phyloP scores from a whole-genome alignment of 2,888 invertebrate genomes.

The Epirrhoe alternata region DNA sequence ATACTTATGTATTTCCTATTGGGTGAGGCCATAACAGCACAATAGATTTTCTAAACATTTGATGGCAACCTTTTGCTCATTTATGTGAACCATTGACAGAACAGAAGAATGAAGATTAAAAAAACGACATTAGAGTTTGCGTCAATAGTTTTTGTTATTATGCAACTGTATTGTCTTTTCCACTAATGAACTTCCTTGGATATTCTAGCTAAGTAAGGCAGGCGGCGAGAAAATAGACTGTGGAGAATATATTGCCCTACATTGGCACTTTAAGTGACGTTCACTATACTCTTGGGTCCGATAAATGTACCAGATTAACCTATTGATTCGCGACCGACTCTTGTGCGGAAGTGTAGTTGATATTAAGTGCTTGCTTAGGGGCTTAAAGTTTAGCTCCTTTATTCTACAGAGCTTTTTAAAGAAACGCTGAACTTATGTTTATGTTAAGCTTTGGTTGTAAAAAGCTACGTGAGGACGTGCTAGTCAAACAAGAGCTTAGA shows the following conservation, averaged over 20 bases:
- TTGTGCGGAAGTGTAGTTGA: constrained; percentile 30
- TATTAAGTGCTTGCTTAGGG: constrained; percentile 37
- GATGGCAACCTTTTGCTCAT: too few species aligned
- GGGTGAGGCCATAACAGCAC: too few species aligned
- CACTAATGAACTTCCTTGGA: constrained; percentile 1
- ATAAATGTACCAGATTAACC: constrained; percentile 53
- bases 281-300: constrained; percentile 49
- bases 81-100: too few species aligned
- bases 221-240: constrained; percentile 26
- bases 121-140: background rate
- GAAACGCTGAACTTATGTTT: background rate
- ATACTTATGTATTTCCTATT: too few species aligned
- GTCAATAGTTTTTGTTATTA: background rate
- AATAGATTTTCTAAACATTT: too few species aligned
- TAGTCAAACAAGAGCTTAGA: background rate
- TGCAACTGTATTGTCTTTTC: background rate
- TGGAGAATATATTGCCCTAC: constrained; percentile 39
- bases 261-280: constrained; percentile 47
- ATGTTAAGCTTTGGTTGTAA: background rate
- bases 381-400: constrained; percentile 13
- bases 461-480: background rate
- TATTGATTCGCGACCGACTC: constrained; percentile 44
- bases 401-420: constrained; percentile 11
- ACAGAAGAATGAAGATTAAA: too few species aligned
- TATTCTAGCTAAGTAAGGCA: constrained; percentile 15